Base-by-base conservation (phyloP, 1,140 invertebrate species). In the Drusus annulatus region DNA sequence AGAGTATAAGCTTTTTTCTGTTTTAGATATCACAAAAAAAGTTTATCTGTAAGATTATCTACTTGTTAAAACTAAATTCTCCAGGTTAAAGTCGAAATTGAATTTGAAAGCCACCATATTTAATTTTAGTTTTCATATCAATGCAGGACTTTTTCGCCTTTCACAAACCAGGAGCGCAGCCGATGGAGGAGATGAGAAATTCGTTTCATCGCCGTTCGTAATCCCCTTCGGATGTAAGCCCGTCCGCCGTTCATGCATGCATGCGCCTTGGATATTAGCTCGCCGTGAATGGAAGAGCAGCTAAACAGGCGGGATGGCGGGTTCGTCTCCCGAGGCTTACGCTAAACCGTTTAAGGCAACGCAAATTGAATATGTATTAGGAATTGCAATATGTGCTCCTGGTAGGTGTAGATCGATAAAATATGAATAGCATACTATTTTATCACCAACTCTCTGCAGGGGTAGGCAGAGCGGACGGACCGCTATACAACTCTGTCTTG, bases 221-320 rank as follows among this genome's bases (percentile, higher is more conserved):
- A 65, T 65, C 62, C 62, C 16, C 62, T 65, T 31, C 23, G 15
- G 21, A 21, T 28, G 36, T 45, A 45, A 45, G 36, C 10, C 36
- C 36, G 31, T 7, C 8, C 31, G 31, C 31, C 7, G 62, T 28
- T 28, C 23, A 19, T 25, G 16, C 62, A 65, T 65, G 62, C 62
- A 65, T 28, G 23, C 62, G 62, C 62, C 25, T 65, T 36, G 62
- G 28, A 65, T 65, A 65, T 28, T 28, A 45, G 8, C 25, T 16
- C 62, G 6, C 0, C 23, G 1, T 16, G 62, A 65, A 65, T 65
- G 6, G 62, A 45, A 13, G 36, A 45, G 36, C 36, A 45, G 36
- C 8, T 8, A 45, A 45, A 13, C 36, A 2, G 2, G 8, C 31
- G 10, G 62, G 62, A 28, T 16, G 62, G 21, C 2, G 25, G 8